Base-by-base conservation (phyloP, 2,888 invertebrate species). In the Chydorus sphaericus region DNA sequence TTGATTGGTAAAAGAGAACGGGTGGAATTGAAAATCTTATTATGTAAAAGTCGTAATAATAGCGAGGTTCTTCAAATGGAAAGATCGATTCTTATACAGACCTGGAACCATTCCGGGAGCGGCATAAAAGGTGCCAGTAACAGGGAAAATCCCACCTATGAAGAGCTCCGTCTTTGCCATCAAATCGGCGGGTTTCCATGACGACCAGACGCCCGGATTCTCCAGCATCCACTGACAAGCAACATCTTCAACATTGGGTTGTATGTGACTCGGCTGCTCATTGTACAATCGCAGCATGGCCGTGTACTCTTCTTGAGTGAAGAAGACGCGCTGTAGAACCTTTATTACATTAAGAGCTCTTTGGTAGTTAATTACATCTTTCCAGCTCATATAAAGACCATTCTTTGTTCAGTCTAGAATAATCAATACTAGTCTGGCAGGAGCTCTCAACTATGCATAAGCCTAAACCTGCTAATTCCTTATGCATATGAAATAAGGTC, bases 111-210 rank as follows among this genome's bases (percentile, higher is more conserved):
- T 76, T 1, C 81, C 78, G 48, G 72, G 73, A 2, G 79, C 81
- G 2, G 73, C 74, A 66, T 78, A 79, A 8, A 74, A 73, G 0
- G 73, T 69, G 1, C 79, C 78, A 20, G 71, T 73, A 60, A 83
- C 70, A 0, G 86, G 85, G 65, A 85, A 83, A 62, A 83, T 80
- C 1, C 83, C 83, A 20, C 81, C 81, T 36, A 83, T 76, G 62
- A 73, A 74, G 10, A 83, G 68, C 20, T 65, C 66, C 11, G 69
- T 68, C 62, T 72, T 66, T 26, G 70, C 63, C 4, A 64, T 63
- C 28, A 67, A 65, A 57, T 63, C 71, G 2, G 66, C 61, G 2
- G 72, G 71, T 44, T 70, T 64, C 72, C 72, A 73, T 30, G 59
- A 56, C 60, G 62, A 62, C 65, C 78, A 74, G 1, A 69, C 67